A percentile compares a stretch with the other conserved stretches of the same genome.
Conservation (phyloP, 2,113 vertebrate genomes). For the Scomber colias region DNA sequence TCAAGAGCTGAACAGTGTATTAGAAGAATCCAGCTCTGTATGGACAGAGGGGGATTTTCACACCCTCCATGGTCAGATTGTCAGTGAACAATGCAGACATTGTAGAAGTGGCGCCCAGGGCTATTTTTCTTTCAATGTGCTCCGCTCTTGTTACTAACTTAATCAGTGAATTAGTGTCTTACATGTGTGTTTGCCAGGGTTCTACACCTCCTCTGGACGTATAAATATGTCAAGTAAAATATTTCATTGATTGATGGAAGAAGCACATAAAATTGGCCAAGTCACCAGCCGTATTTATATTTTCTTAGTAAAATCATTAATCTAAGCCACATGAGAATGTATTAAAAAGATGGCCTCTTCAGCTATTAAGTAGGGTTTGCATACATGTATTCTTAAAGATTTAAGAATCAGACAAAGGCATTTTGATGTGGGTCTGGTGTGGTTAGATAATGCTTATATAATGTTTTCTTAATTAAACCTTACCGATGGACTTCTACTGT, state of each 20-base stretch:
- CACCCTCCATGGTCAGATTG: slow-evolving; percentile 57
- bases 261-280: slow-evolving; percentile 55
- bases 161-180: slow-evolving; percentile 76
- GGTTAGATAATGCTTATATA: slow-evolving; percentile 31
- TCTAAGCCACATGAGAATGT: slow-evolving; percentile 50
- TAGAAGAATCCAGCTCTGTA: slow-evolving; percentile 27
- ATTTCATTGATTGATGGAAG: slow-evolving; percentile 62
- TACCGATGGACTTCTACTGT: slow-evolving; percentile 12
- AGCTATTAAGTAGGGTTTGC: background rate
- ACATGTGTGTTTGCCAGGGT: slow-evolving; percentile 61
- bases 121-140: slow-evolving; percentile 70
- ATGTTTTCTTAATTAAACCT: slow-evolving; percentile 47
- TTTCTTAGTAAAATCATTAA: slow-evolving; percentile 55
- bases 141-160: slow-evolving; percentile 63
- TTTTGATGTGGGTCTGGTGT: slow-evolving; percentile 24
- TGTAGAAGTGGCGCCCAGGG: slow-evolving; percentile 61
- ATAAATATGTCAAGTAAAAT: slow-evolving; percentile 76
- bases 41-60: slow-evolving; percentile 50
- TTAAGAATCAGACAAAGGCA: slow-evolving; percentile 6
- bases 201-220: slow-evolving; percentile 61
- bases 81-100: slow-evolving; percentile 73
- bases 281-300: slow-evolving; percentile 48
- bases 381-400: slow-evolving; percentile 23
- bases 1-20: slow-evolving; percentile 9
- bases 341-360: slow-evolving; percentile 4